These are phyloP conservation scores for Noctua pronuba DNA, from an alignment of 2,888 invertebrate genomes.

Conservation along the genomic window DNA sequence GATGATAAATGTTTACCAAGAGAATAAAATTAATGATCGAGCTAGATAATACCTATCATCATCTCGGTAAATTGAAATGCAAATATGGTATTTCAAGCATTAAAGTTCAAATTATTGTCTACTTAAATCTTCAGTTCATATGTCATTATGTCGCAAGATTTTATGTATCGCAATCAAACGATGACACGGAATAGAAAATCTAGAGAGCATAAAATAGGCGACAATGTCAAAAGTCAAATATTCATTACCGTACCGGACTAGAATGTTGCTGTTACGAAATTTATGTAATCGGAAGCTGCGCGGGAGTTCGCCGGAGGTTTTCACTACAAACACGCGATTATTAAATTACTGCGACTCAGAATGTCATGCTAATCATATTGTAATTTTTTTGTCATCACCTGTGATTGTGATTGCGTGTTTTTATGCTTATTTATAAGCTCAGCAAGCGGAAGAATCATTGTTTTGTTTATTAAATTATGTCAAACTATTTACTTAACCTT, in stretches of 20 bases:
- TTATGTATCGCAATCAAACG: slow-evolving; percentile 65
- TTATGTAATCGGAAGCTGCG: slow-evolving; percentile 73
- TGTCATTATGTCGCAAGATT: slow-evolving; percentile 41
- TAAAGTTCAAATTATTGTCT: slow-evolving; percentile 47
- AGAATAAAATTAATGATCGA: slow-evolving; percentile 30
- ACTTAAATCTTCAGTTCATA: slow-evolving; percentile 12
- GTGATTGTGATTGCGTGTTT: slow-evolving; percentile 20
- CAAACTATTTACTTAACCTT: slow-evolving; percentile 20
- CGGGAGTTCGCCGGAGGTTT: slow-evolving; percentile 51
- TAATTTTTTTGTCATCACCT: slow-evolving; percentile 36
- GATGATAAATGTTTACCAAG: neutral
- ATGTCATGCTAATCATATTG: slow-evolving; percentile 54
- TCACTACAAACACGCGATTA: slow-evolving; percentile 66
- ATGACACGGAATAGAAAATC: slow-evolving; percentile 77
- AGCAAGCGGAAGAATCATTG: slow-evolving; percentile 16
- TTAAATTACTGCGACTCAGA: slow-evolving; percentile 51
- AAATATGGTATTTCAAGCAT: slow-evolving; percentile 28
- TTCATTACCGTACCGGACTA: slow-evolving; percentile 76
- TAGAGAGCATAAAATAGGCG: slow-evolving; percentile 73
- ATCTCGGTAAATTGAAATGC: slow-evolving; percentile 32
- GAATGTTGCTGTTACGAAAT: slow-evolving; percentile 67
- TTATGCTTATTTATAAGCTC: slow-evolving; percentile 23
- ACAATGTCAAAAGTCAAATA: slow-evolving; percentile 87
- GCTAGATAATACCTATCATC: slow-evolving; percentile 27
- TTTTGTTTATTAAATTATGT: slow-evolving; percentile 20